phyloP scores from a whole-genome alignment of 2,797 vertebrate genomes.

The Enteromius argenteus region DNA sequence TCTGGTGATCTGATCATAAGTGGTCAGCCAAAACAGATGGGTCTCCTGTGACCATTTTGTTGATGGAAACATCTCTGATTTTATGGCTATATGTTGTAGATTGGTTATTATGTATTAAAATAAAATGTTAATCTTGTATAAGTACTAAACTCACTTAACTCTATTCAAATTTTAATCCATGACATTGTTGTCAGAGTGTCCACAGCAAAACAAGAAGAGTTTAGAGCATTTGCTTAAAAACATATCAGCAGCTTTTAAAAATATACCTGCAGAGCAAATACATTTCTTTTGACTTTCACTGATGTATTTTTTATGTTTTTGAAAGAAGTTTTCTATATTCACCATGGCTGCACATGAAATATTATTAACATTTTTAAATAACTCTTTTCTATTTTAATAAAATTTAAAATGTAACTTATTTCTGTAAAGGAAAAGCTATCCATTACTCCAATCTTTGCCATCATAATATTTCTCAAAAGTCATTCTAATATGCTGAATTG shows the following conservation, averaged over 20 bases:
- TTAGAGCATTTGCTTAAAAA: conserved; percentile 31
- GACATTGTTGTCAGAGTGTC: conserved; percentile 9
- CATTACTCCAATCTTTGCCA: background rate
- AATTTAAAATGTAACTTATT: background rate
- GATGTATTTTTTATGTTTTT: too few species aligned
- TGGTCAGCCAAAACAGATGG: conserved; percentile 1
- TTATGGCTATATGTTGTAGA: background rate
- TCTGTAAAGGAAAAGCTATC: background rate
- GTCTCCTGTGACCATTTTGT: background rate
- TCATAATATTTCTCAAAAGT: background rate
- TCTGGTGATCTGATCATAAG: background rate
- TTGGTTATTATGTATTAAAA: background rate
- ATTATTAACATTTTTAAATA: background rate
- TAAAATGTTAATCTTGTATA: background rate
- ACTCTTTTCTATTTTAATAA: background rate
- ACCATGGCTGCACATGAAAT: background rate
- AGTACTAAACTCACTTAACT: background rate
- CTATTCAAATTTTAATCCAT: background rate
- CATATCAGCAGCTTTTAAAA: conserved; percentile 41
- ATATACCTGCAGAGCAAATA: conserved; percentile 26
- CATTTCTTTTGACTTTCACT: background rate
- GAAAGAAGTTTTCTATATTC: background rate
- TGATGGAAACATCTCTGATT: background rate
- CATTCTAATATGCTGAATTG: background rate
- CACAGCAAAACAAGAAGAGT: conserved; percentile 25